Percentiles rank a stretch among this genome's conserved stretches.
These are phyloP conservation scores for Eucidaris tribuloides DNA, from an alignment of 35 echinoderm and acorn worm genomes.

Conservation along the genomic window DNA sequence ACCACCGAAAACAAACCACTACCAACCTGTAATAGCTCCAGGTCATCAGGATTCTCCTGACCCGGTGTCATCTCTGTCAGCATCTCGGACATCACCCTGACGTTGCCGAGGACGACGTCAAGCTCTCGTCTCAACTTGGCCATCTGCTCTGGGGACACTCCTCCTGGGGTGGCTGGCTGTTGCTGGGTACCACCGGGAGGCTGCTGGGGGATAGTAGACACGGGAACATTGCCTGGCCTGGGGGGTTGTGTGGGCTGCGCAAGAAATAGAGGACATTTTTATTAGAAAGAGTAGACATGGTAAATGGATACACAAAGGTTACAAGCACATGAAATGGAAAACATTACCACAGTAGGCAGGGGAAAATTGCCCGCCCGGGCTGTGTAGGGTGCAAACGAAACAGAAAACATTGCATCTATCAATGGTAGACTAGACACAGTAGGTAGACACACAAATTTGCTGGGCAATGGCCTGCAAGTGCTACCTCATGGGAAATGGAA, in stretches of 20 bases:
- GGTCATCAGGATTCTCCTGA: constrained; percentile 76
- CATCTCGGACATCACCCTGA: constrained; percentile 98
- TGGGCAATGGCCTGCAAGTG: no score
- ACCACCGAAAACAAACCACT: no score
- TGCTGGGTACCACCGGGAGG: not conserved
- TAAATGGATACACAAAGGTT: not conserved
- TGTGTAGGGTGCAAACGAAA: no score
- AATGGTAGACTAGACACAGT: no score
- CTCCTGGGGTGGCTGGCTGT: constrained; percentile 4
- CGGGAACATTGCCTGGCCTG: not conserved
- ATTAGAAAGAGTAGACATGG: not conserved
- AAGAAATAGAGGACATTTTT: not conserved
- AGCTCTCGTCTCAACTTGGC: constrained; percentile 83
- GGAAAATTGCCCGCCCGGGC: no score
- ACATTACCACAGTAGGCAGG: no score
- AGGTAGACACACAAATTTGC: no score
- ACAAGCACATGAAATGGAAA: no score
- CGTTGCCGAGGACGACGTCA: constrained; percentile 79
- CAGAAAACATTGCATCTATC: no score
- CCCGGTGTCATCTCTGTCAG: constrained; percentile 88
- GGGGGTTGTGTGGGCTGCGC: constrained; percentile 32
- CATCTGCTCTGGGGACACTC: constrained; percentile 59
- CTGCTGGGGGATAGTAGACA: not conserved
- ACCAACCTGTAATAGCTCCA: constrained; percentile 71
- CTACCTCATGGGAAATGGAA: no score